phyloP scores from a whole-genome alignment of 2,797 vertebrate genomes.

The Ciconia nigra region DNA sequence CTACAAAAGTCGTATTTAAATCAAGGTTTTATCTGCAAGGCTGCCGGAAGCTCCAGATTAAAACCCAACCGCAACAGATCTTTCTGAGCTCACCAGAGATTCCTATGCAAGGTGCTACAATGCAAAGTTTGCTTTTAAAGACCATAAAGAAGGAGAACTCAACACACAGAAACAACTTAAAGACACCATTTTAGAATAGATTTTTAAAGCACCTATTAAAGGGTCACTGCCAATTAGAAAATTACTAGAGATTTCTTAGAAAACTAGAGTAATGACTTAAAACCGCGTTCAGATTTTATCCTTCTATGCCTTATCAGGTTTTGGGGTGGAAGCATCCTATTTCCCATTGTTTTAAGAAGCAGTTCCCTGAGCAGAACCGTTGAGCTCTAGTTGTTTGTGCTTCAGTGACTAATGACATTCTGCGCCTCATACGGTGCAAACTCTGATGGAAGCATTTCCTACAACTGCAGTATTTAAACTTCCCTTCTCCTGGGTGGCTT shows the following conservation, averaged over 20 bases:
- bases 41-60: not conserved
- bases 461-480: not conserved
- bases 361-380: not conserved
- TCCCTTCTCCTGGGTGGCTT: not conserved
- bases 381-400: not conserved
- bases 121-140: not conserved
- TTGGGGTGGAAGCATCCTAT: not conserved
- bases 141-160: not conserved
- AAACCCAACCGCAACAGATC: not conserved
- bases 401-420: not conserved
- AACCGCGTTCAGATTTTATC: not conserved
- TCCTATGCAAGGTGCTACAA: not conserved
- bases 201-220: not conserved
- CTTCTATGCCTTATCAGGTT: not conserved
- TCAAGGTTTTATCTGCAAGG: not conserved
- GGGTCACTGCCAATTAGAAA: not conserved
- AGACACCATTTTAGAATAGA: not conserved
- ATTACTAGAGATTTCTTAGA: not conserved
- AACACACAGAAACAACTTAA: not conserved
- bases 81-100: not conserved
- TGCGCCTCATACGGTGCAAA: accelerated
- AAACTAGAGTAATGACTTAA: not conserved
- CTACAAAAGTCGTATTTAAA: not conserved
- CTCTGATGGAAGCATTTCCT: not conserved
- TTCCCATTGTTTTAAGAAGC: not conserved